Conservation (phyloP, 2,888 invertebrate species). For the Sylvicola cinctus region DNA sequence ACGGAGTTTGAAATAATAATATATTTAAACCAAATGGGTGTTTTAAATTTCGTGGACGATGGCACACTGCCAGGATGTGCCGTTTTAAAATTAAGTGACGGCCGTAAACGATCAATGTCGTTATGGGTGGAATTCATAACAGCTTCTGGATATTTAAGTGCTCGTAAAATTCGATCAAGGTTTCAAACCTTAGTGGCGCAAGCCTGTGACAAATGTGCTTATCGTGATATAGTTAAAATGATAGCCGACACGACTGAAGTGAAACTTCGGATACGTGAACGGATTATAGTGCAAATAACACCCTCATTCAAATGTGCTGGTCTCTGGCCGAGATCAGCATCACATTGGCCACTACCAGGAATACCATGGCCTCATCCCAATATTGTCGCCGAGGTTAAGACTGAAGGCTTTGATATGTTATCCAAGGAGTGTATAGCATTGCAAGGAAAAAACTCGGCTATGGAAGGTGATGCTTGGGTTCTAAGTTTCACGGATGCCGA, state of each 20-base stretch:
- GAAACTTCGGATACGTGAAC: constrained; percentile 69
- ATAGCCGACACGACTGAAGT: constrained; percentile 91
- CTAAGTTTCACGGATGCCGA: constrained; percentile 82
- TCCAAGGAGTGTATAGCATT: constrained; percentile 74
- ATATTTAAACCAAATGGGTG: constrained; percentile 95
- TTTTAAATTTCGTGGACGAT: constrained; percentile 95
- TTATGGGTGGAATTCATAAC: constrained; percentile 97
- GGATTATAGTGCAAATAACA: constrained; percentile 86
- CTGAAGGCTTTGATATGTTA: constrained; percentile 84
- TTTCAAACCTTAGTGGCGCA: constrained; percentile 81
- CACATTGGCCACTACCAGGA: constrained; percentile 83
- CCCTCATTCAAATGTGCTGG: constrained; percentile 90
- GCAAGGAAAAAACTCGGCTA: constrained; percentile 70
- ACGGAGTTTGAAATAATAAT: constrained; percentile 89
- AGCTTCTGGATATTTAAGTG: constrained; percentile 85
- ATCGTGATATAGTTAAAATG: constrained; percentile 86
- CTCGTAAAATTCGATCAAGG: constrained; percentile 84
- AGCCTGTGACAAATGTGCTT: constrained; percentile 85
- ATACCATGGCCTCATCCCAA: constrained; percentile 89
- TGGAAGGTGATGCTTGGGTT: constrained; percentile 96
- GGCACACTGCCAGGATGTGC: constrained; percentile 84
- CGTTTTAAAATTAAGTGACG: constrained; percentile 85
- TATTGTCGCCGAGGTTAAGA: constrained; percentile 82
- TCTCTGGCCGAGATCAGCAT: constrained; percentile 84
- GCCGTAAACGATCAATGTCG: constrained; percentile 90